Base-by-base conservation (phyloP, 2,888 invertebrate genomes). In the Cecidostiba fungosa region DNA sequence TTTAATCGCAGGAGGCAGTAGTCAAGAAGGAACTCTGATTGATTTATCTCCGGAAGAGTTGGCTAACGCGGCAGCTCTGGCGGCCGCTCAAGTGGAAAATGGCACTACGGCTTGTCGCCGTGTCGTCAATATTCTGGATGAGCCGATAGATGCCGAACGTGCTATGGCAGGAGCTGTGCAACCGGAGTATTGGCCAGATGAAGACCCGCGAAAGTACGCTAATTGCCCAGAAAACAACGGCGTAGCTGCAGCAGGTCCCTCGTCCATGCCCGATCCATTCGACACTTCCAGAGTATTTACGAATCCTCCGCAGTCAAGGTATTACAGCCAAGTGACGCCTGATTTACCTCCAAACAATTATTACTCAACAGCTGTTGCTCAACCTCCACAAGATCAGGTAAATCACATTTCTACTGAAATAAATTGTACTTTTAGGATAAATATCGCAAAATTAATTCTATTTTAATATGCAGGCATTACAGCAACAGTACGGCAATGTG, bases 11-110 rank as follows among this genome's bases (percentile, higher is more conserved):
- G 94, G 94, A 93, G 88, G 90, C 74, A 88, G 89, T 85, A 89
- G 85, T 50, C 91, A 92, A 69, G 97, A 97, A 93, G 97, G 96
- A 82, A 94, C 96, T 85, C 92, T 97, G 23, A 97, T 98, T 70
- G 97, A 97, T 91, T 94, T 97, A 91, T 95, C 97, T 86, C 94
- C 96, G 77, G 94, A 95, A 89, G 93, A 95, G 84, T 86, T 92
- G 29, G 91, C 92, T 0, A 90, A 90, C 10, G 91, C 90, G 5
- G 89, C 88, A 5, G 89, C 90, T 0, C 83, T 88, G 19, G 84
- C 86, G 8, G 89, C 88, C 3, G 89, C 90, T 0, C 84, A 88
- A 19, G 84, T 86, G 0, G 85, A 88, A 14, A 86, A 87, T 14
- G 59, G 62, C 32, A 90, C 89, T 16, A 85, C 89, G 0, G 85